Evolutionary conservation across 1,140 invertebrate genomes (phyloP).

Genomic region (Akabosia matsudoensis): DNA sequence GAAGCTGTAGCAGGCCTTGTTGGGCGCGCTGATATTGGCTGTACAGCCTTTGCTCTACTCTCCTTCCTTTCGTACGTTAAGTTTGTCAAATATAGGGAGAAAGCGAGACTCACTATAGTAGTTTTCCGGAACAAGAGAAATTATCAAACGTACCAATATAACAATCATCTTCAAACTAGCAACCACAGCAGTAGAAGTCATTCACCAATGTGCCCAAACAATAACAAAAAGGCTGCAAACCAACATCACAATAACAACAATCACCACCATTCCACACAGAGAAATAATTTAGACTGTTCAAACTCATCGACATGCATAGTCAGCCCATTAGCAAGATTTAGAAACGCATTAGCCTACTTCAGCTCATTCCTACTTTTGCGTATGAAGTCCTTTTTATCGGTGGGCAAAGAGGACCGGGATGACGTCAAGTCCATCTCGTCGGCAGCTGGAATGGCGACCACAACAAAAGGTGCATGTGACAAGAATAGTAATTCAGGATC

Average conservation of each 20-base stretch:
- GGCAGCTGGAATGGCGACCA: not conserved
- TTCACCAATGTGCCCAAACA: conserved; percentile 12
- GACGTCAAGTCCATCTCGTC: not conserved
- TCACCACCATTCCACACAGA: conserved; percentile 17
- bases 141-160: conserved; percentile 48
- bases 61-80: conserved; percentile 77
- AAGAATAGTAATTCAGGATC: not conserved
- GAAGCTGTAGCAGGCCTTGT: conserved; percentile 96
- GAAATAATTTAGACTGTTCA: not conserved
- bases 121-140: not conserved
- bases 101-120: conserved; percentile 29
- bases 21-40: conserved; percentile 87
- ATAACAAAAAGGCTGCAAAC: conserved; percentile 21
- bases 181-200: conserved; percentile 28
- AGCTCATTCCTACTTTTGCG: not conserved
- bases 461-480: not conserved
- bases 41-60: conserved; percentile 83
- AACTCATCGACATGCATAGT: not conserved
- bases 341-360: not conserved
- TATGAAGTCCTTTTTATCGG: conserved; percentile 1
- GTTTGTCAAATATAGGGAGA: conserved; percentile 50
- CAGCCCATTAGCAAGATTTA: not conserved
- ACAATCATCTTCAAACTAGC: not conserved
- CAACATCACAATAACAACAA: not conserved
- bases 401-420: not conserved